These are phyloP conservation scores for Gryllus longicercus DNA, from an alignment of 2,888 invertebrate species.

Conservation along the genomic window DNA sequence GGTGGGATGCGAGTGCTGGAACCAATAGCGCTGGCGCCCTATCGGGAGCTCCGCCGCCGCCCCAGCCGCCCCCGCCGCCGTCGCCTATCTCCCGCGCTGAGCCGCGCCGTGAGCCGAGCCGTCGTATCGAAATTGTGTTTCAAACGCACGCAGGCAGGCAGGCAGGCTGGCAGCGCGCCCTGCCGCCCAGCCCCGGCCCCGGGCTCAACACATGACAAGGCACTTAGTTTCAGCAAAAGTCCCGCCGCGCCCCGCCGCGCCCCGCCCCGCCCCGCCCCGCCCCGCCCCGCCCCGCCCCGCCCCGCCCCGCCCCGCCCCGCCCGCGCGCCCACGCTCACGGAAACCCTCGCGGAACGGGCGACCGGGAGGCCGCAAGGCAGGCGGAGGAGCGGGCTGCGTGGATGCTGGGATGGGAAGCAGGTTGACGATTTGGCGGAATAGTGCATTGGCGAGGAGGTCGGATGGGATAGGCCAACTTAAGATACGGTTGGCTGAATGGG, in stretches of 20 bases:
- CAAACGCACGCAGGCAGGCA: background rate
- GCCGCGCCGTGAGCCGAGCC: background rate
- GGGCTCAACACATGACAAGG: slow-evolving; percentile 8
- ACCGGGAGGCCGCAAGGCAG: background rate
- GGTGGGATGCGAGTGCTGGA: no score
- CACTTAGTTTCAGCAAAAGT: slow-evolving; percentile 17
- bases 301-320: background rate
- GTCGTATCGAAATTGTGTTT: slow-evolving; percentile 8
- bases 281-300: background rate
- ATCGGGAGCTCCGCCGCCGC: background rate
- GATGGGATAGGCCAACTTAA: no score
- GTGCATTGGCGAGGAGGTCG: no score
- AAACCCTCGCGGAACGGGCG: background rate
- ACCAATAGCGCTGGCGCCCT: background rate
- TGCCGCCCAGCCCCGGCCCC: background rate
- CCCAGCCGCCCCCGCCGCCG: background rate
- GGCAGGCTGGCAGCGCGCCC: background rate
- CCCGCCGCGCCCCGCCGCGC: background rate
- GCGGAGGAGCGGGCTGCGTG: background rate
- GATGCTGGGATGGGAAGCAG: no score
- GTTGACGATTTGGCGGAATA: no score
- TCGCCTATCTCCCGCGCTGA: background rate
- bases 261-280: no score
- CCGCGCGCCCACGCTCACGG: background rate
- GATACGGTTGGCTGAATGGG: no score